Percentiles rank a stretch among this genome's conserved stretches.
phyloP scores from a whole-genome alignment of 2,888 invertebrate species.

The Lasius platythorax region DNA sequence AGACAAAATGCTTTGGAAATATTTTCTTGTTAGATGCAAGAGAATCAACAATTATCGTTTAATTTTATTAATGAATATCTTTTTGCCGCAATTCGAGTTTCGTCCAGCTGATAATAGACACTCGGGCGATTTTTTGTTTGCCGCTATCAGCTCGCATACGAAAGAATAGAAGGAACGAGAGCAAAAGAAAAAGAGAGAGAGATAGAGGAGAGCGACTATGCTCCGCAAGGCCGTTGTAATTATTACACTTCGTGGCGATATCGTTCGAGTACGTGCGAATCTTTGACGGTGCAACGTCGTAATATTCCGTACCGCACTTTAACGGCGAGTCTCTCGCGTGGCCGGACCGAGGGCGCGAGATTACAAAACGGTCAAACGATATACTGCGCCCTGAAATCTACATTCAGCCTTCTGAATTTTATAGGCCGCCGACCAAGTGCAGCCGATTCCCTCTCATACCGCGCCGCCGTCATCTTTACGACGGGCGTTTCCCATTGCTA shows the following conservation, averaged over 20 bases:
- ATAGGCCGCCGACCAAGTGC: slow-evolving; percentile 75
- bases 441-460: slow-evolving; percentile 60
- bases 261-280: slow-evolving; percentile 76
- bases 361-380: slow-evolving; percentile 77
- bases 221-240: slow-evolving; percentile 69
- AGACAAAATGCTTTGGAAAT: neutral
- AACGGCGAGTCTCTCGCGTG: slow-evolving; percentile 70
- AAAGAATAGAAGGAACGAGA: slow-evolving; percentile 22
- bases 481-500: slow-evolving; percentile 82
- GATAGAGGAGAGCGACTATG: neutral
- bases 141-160: neutral
- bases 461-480: slow-evolving; percentile 64
- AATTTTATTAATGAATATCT: slow-evolving; percentile 33
- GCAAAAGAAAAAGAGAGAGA: neutral
- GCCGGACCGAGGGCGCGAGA: slow-evolving; percentile 64
- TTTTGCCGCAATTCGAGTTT: neutral
- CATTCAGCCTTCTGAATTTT: slow-evolving; percentile 82
- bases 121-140: slow-evolving; percentile 53
- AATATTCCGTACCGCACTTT: slow-evolving; percentile 70
- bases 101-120: neutral
- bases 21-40: neutral
- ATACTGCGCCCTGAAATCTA: slow-evolving; percentile 83
- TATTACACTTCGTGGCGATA: slow-evolving; percentile 75
- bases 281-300: slow-evolving; percentile 66
- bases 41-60: neutral